Evolutionary conservation across 2,888 invertebrate species (phyloP).

Genomic region (Bursaphelenchus okinawaensis): DNA sequence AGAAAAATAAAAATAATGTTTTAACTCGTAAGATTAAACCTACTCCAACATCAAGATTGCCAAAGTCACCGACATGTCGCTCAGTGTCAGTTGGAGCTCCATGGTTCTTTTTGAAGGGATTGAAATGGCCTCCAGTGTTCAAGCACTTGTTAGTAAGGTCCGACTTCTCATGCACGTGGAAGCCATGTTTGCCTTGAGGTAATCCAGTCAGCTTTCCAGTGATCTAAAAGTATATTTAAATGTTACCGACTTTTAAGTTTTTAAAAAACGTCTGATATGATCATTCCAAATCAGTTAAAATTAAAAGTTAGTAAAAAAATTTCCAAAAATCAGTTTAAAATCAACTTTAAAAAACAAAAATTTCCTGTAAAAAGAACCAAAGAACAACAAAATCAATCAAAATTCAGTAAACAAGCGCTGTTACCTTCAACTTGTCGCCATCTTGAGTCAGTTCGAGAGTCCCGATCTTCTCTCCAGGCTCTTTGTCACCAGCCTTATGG

Average conservation of each 20-base stretch:
- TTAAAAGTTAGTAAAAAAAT: too few species aligned
- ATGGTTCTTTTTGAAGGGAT: constrained; percentile 56
- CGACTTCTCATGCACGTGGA: constrained; percentile 52
- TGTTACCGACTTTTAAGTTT: neutral
- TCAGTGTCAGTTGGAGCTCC: constrained; percentile 52
- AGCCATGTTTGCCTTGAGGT: constrained; percentile 46
- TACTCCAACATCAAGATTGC: constrained; percentile 40
- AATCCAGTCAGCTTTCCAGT: constrained; percentile 45
- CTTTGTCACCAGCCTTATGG: neutral
- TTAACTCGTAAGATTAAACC: too few species aligned
- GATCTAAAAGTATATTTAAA: constrained; percentile 33
- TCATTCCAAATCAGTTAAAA: too few species aligned
- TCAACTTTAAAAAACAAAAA: too few species aligned
- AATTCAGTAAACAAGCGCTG: too few species aligned
- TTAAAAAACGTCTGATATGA: too few species aligned
- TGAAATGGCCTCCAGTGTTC: constrained; percentile 57
- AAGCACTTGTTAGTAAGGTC: constrained; percentile 51
- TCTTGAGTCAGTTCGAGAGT: neutral
- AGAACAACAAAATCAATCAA: too few species aligned
- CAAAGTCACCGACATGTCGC: constrained; percentile 59
- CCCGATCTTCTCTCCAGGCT: neutral
- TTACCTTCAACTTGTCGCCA: constrained; percentile 4
- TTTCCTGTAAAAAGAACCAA: too few species aligned
- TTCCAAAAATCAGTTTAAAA: too few species aligned
- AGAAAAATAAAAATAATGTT: too few species aligned